Base-by-base conservation (phyloP, 2,888 invertebrate genomes). In the Neoscelio sp. region DNA sequence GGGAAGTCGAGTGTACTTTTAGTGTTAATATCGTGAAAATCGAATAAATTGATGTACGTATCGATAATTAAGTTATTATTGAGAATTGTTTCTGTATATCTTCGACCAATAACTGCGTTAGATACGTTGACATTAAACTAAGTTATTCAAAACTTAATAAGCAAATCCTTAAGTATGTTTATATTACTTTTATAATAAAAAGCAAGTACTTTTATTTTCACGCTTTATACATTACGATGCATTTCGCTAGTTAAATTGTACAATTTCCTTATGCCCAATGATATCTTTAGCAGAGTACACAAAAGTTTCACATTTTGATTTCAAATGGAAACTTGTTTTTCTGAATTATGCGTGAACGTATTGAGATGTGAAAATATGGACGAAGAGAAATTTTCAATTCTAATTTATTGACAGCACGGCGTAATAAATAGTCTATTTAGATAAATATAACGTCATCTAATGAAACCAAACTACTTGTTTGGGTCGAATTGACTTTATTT, bases 391-490 rank as follows among this genome's bases (percentile, higher is more conserved):
- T 48, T 71, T 38, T 30, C 23, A 38, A 23, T 52, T 62, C 26
- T 44, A 71, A 62, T 62, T 62, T 52, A 52, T 52, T 10, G 50
- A 42, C 20, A 10, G 8, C 4, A 20, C 2, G 30, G n/a, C 15
- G 35, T 20, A 35, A 67, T 54, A 67, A 54, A 40, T 40, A 50
- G 40, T 64, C 8, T 13, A 30, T 54, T 54, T 67, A 54, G 54
- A 54, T 67, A 44, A 44, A 44, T 15, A 13, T 44, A 33, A 33
- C 26, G 23, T 30, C 52, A 23, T 10, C 26, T 33, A 38, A 50
- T 17, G 26, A 1, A n/a, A 7, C 5, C 10, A 17, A 18, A 20
- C 40, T 40, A 38, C 40, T 46, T 68, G 56, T 46, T 68, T 15
- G 35, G 35, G 28, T 18, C 42, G 12, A 12, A n/a, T n/a, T 5